A percentile compares a stretch with the other conserved stretches of the same genome.
These are phyloP conservation scores for Julus scanicus DNA, from an alignment of 2,888 invertebrate genomes.

Conservation along the genomic window DNA sequence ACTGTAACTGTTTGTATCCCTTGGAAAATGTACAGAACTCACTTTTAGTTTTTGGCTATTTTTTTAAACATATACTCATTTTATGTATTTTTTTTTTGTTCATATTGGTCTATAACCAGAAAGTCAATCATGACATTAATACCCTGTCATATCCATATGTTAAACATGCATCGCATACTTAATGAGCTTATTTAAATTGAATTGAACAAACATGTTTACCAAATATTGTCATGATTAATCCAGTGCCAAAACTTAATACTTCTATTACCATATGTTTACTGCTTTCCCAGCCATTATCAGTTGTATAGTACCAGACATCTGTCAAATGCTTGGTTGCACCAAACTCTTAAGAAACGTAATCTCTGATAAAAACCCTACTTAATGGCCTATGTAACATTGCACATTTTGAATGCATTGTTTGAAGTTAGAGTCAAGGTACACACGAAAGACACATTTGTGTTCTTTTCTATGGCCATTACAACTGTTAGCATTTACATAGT, in stretches of 20 bases:
- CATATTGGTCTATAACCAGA: too few relatives aligned
- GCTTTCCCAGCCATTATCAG: neutral
- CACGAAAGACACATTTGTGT: too few relatives aligned
- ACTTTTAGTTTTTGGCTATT: too few relatives aligned
- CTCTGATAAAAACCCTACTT: neutral
- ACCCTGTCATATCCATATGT: neutral
- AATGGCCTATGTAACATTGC: too few relatives aligned
- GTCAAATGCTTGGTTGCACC: conserved; percentile 1
- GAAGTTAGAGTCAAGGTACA: too few relatives aligned
- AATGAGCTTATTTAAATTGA: neutral
- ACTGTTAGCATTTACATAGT: too few relatives aligned
- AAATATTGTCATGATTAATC: conserved; percentile 1
- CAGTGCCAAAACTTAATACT: neutral
- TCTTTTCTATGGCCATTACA: too few relatives aligned
- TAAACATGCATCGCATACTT: neutral
- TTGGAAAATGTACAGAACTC: too few relatives aligned
- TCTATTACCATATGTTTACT: neutral
- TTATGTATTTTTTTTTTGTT: too few relatives aligned
- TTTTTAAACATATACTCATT: too few relatives aligned
- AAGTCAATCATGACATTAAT: neutral
- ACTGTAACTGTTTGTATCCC: too few relatives aligned
- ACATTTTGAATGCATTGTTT: too few relatives aligned
- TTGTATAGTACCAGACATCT: neutral
- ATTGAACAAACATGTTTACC: neutral
- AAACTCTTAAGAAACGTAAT: neutral